Base-by-base conservation (phyloP, 2,888 invertebrate species). In the Drosophila siamana region DNA sequence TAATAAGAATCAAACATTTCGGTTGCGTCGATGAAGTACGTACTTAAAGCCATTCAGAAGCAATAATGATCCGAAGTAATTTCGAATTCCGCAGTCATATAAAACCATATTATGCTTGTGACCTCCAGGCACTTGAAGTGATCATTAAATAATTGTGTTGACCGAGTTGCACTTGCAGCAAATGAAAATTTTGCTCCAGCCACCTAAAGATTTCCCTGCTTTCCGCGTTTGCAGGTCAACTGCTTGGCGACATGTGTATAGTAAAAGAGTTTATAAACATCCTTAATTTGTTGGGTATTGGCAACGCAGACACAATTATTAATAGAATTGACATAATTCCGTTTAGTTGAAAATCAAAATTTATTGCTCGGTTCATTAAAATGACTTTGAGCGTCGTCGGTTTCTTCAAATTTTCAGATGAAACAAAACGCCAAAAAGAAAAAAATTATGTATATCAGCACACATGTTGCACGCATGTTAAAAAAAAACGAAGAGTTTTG, bases 251-350 rank as follows among this genome's bases (percentile, higher is more conserved):
- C 78, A 64, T 19, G 28, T 61, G 36, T 38, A 38, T 41, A 33
- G 26, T 57, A 60, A 65, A 64, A 59, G 57, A 71, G 50, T 60
- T 51, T 55, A 69, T 88, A 80, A 80, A 80, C 73, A 84, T 86
- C 78, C 78, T 78, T 75, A 74, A 70, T 72, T 70, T 74, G 69
- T 64, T 68, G 65, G 61, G 48, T 50, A 50, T 76, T 55, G 57
- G 40, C 48, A 28, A 40, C 33, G 16, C 50, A 55, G 40, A 56
- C 28, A 13, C 41, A 56, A 50, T 60, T 68, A 89, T 86, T 85
- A 59, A 80, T 86, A 86, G 86, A 89, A 78, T 86, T 89, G 89
- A 86, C 86, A 86, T 89, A 88, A 86, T 74, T 84, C 61, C 69
- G 55, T 69, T 67, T 74, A 64, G 67, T 69, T 73, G 54, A 73